Conservation (phyloP, 2,113 vertebrate genomes). For the Cardinalis cardinalis region DNA sequence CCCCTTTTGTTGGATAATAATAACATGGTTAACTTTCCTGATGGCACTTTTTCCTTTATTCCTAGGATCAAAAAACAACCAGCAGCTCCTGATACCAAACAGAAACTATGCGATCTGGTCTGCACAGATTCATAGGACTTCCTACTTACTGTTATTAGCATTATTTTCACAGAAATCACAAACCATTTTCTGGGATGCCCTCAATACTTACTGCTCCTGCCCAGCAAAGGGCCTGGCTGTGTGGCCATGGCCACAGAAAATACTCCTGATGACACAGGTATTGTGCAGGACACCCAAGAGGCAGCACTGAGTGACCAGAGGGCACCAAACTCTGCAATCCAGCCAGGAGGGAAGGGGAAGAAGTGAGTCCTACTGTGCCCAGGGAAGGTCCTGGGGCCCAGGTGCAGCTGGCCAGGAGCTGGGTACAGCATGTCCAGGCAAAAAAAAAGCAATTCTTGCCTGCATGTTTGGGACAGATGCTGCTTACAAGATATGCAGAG, state of each 20-base stretch:
- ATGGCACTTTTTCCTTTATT: not conserved
- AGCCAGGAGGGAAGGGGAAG: conserved; percentile 74
- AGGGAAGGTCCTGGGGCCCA: conserved; percentile 69
- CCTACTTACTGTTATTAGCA: conserved; percentile 8
- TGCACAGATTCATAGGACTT: conserved; percentile 49
- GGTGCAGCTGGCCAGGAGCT: not conserved
- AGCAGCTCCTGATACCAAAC: not conserved
- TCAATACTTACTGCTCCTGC: conserved; percentile 68
- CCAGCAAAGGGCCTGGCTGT: conserved; percentile 71
- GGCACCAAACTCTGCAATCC: conserved; percentile 62
- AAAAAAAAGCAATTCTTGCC: conserved; percentile 79
- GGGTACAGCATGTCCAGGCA: conserved; percentile 66
- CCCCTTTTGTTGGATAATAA: not conserved
- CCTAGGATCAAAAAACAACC: not conserved
- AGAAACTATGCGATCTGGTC: conserved; percentile 35
- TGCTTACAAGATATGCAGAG: not conserved
- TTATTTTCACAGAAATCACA: conserved; percentile 49
- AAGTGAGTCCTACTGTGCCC: conserved; percentile 66
- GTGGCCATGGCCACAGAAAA: conserved; percentile 29
- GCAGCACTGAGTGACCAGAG: conserved; percentile 50
- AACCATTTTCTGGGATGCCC: conserved; percentile 77
- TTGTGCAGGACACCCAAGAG: conserved; percentile 76
- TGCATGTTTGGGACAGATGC: not conserved
- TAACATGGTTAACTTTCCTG: not conserved
- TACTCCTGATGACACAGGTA: conserved; percentile 69